phyloP scores from a whole-genome alignment of 2,113 vertebrate species.

The Thamnophis sirtalis region DNA sequence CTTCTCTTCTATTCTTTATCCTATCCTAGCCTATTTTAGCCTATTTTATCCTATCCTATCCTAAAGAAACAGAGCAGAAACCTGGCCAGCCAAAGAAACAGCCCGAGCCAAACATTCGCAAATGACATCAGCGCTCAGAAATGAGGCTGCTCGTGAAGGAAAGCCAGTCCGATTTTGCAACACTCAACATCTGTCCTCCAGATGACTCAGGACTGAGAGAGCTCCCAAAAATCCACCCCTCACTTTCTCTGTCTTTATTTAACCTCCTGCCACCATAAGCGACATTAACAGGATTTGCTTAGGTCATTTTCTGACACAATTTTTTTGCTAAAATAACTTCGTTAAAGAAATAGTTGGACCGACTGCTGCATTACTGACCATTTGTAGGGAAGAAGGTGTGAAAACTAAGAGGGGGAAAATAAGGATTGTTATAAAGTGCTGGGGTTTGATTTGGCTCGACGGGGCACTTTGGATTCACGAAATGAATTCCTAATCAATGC shows the following conservation, averaged over 20 bases:
- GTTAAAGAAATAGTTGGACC: neutral
- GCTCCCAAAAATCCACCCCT: neutral
- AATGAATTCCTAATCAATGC: neutral
- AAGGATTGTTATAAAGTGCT: neutral
- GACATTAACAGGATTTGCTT: neutral
- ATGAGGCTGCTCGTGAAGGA: neutral
- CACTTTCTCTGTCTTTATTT: neutral
- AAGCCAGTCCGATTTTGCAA: neutral
- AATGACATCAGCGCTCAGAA: neutral
- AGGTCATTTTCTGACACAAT: neutral
- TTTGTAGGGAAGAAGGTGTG: neutral
- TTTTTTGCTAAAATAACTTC: neutral
- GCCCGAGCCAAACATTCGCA: neutral
- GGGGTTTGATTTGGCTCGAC: neutral
- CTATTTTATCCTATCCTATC: no score
- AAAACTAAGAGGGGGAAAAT: neutral
- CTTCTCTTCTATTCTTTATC: no score
- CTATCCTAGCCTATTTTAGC: no score
- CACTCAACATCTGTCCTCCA: neutral
- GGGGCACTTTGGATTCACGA: neutral
- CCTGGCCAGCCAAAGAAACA: neutral
- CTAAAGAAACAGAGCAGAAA: neutral
- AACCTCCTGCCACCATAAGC: neutral
- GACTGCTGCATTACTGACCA: neutral
- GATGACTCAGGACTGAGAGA: neutral